Base-by-base conservation (phyloP, 2,888 invertebrate genomes). In the Apotomis capreana region DNA sequence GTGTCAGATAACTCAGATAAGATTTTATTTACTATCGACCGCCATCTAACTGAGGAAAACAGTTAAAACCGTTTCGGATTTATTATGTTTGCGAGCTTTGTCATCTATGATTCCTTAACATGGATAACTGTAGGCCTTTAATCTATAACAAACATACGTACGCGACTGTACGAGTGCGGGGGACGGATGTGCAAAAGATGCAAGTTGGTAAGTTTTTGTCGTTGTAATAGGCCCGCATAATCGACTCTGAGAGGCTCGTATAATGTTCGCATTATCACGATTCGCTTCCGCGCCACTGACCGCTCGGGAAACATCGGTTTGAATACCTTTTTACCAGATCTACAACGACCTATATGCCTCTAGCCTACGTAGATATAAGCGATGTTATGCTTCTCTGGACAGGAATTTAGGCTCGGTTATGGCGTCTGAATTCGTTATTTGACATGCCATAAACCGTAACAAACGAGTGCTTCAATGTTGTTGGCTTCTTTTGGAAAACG, bases 181-280 rank as follows among this genome's bases (percentile, higher is more conserved):
- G 78, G 82, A 83, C 80, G 84, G 82, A 83, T 83, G 82, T 81
- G 80, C 76, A 76, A 85, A 88, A 89, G 88, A 87, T 88, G 89
- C 88, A 89, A 89, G 89, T 87, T 85, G 81, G 85, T 82, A 87
- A 89, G 89, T 92, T 92, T 93, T 93, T 91, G 91, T 84, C 76
- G 80, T 80, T 77, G 76, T 84, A 86, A 85, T 84, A 86, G 83
- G 81, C 81, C 80, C 81, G 87, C 92, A 92, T 92, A 92, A 92
- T 89, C 91, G 86, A 86, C 83, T 83, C 88, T 80, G 86, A 89
- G 91, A 86, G 86, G 82, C 82, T 84, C 84, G 92, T 90, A 93
- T 93, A 92, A 93, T 93, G 91, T 85, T 87, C 88, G 72, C 92
- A 93, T 92, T 92, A 92, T 91, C 90, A 80, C 87, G 84, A 86